A percentile compares a stretch with the other conserved stretches of the same genome.
Conservation (phyloP, 1,140 invertebrate species). For the Melanaphis sacchari region DNA sequence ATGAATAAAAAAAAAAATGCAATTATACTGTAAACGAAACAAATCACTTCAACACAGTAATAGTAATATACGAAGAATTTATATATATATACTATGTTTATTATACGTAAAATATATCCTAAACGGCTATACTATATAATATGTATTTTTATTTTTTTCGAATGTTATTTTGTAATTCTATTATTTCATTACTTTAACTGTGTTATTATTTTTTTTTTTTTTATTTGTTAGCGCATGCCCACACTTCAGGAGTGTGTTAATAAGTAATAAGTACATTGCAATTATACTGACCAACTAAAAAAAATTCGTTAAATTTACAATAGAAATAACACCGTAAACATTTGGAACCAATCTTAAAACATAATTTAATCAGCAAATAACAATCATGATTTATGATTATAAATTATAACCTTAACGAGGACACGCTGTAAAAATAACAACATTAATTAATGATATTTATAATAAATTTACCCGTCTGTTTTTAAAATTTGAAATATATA, state of each 20-base stretch:
- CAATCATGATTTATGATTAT: not conserved
- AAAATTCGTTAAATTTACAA: not conserved
- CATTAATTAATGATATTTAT: not conserved
- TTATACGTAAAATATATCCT: not conserved
- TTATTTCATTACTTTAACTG: slow-evolving; percentile 26
- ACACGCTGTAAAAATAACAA: not conserved
- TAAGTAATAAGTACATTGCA: not conserved
- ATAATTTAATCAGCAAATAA: not conserved
- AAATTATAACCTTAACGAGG: not conserved
- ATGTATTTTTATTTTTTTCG: not conserved
- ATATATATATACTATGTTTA: not conserved
- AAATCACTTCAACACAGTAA: not conserved
- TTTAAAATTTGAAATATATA: not conserved
- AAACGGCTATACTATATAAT: not conserved
- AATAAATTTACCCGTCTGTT: not conserved
- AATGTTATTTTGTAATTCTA: slow-evolving; percentile 40
- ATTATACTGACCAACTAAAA: not conserved
- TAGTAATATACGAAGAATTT: slow-evolving; percentile 32
- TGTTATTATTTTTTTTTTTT: not conserved
- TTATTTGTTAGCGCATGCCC: not conserved
- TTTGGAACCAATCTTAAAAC: not conserved
- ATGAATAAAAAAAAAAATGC: not conserved
- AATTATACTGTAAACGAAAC: slow-evolving; percentile 50
- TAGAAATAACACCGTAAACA: not conserved
- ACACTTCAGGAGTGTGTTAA: not conserved